Evolutionary conservation across 2,113 vertebrate species (phyloP).

Genomic region (Leucoraja erinaceus): DNA sequence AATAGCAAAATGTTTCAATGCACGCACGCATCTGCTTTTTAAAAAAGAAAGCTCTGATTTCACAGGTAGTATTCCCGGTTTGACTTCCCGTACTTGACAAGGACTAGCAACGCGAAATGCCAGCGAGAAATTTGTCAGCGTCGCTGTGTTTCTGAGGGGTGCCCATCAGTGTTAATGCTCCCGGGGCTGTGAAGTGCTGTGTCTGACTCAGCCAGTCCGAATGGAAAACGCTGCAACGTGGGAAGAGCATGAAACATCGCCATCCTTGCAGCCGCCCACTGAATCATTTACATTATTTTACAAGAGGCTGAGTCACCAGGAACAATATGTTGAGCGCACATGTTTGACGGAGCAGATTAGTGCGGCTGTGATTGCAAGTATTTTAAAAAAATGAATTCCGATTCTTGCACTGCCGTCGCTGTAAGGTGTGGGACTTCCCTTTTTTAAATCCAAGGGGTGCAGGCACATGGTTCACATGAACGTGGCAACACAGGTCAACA

Average conservation of each 20-base stretch:
- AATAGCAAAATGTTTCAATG: not conserved
- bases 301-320: slow-evolving; percentile 23
- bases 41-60: not conserved
- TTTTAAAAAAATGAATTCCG: too few relatives aligned
- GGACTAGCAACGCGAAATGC: not conserved
- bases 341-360: too few relatives aligned
- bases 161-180: not conserved
- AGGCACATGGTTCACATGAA: too few relatives aligned
- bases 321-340: not conserved
- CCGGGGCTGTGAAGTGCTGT: not conserved
- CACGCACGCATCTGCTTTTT: not conserved
- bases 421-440: too few relatives aligned
- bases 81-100: not conserved
- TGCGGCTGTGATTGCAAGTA: too few relatives aligned
- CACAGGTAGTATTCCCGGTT: not conserved
- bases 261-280: slow-evolving; percentile 22
- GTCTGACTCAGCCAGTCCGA: slow-evolving; percentile 3
- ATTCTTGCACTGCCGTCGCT: too few relatives aligned
- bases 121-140: not conserved
- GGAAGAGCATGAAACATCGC: not conserved
- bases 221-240: slow-evolving; percentile 7
- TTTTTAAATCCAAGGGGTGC: too few relatives aligned
- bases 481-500: too few relatives aligned
- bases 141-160: not conserved
- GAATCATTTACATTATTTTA: slow-evolving; percentile 11